Evolutionary conservation across 2,797 vertebrate genomes (phyloP), one percentile per base, ranked within the genome.

Genomic region (Pantherophis alleghaniensis): DNA sequence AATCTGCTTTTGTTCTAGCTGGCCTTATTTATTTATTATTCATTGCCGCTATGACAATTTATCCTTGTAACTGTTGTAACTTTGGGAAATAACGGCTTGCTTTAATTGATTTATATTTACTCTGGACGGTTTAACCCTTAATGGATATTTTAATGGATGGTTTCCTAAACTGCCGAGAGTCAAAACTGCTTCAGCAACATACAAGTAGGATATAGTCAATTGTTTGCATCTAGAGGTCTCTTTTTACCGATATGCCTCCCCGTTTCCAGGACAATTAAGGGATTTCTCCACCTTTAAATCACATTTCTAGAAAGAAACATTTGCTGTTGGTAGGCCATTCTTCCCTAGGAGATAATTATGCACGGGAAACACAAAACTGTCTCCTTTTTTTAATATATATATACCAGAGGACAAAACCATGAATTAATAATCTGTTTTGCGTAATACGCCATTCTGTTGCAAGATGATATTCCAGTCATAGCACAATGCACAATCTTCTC

Each of bases 371-470:
- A 56, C 83, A 95, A 93, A 93, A 86, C 59, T 74, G 12, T 51
- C 91, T 94, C 93, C 88, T 86, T 93, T 24, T 91, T 74, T n/a
- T n/a, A n/a, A 0, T 47, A 47, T 47, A 51, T 7, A 47, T 51
- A 9, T 94, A 93, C 96, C 94, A 88, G 51, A 95, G 86, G 89
- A 95, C 57, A 96, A 96, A 61, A 59, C 20, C 42, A 94, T 94
- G 95, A 94, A 95, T 95, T 97, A 96, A 96, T 96, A 94, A 97
- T 96, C 95, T 96, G 94, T 92, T 96, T 96, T 94, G 91, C 86
- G 90, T 87, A 94, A 87, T 94, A 95, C 9, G 18, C 88, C 91
- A 91, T 96, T 95, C 91, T 91, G 94, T 90, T 94, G 93, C 94
- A 97, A 97, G 96, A 95, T 24, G 42, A 92, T 95, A 94, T 95